phyloP scores from a whole-genome alignment of 1,140 invertebrate genomes.

The Drosophila tani region DNA sequence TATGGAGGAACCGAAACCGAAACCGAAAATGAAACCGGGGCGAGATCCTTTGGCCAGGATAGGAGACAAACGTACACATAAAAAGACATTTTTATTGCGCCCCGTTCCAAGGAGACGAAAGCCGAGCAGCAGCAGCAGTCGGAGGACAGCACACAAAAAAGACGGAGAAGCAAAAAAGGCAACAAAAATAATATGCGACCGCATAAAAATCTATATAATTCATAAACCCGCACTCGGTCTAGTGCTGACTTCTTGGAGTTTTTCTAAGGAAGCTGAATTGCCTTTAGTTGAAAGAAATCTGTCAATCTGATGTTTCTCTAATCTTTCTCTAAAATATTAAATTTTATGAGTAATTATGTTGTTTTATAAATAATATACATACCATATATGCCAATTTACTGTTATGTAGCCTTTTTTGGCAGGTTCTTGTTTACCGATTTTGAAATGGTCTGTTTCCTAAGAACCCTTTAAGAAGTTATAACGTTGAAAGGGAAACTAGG shows the following conservation, averaged over 20 bases:
- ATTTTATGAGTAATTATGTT: too few species aligned
- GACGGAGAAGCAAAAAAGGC: constrained; percentile 60
- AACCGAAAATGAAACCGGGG: constrained; percentile 42
- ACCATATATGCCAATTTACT: too few species aligned
- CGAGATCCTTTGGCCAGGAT: constrained; percentile 54
- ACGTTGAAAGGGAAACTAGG: too few species aligned
- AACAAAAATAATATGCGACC: constrained; percentile 81
- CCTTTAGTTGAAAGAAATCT: background rate
- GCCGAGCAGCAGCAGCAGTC: constrained; percentile 8
- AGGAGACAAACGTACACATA: constrained; percentile 58
- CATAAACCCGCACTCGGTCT: constrained; percentile 63
- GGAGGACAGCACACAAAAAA: constrained; percentile 36
- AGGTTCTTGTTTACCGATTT: background rate
- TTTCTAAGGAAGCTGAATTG: background rate
- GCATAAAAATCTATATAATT: constrained; percentile 83
- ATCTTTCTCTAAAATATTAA: too few species aligned
- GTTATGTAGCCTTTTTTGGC: too few species aligned
- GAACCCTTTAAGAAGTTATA: too few species aligned
- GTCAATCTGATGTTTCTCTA: background rate
- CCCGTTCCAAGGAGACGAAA: constrained; percentile 39
- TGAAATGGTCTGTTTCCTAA: background rate
- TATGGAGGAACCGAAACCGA: constrained; percentile 37
- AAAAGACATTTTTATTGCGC: constrained; percentile 79
- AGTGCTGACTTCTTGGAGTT: constrained; percentile 14
- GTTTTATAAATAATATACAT: too few species aligned